Base-by-base conservation (phyloP, 1,140 invertebrate species). In the Daktulosphaira vitifoliae region DNA sequence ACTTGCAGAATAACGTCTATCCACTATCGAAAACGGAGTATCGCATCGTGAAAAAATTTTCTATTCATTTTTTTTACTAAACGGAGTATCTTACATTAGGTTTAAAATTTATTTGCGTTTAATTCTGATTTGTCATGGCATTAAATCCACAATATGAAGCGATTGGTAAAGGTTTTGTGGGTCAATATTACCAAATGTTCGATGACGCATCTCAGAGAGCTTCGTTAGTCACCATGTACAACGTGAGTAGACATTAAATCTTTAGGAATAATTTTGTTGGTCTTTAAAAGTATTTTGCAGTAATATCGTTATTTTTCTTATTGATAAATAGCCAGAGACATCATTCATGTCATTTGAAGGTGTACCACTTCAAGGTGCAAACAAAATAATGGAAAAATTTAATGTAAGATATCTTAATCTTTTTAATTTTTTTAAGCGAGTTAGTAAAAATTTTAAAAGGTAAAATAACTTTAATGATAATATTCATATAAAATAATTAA, bases 321-420 rank as follows among this genome's bases (percentile, higher is more conserved):
- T 67, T 38, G 70, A 69, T 83, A 6, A 33, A 81, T 73, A 94
- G 90, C 82, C 85, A 38, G 89, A 91, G 73, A 85, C 87, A 48
- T 94, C 91, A 0, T 89, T 96, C 72, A 94, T 96, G 91, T 91
- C 92, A 23, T 96, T 96, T 78, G 93, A 96, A 80, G 92, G 92
- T 49, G 79, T 86, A 54, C 91, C 93, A 78, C 80, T 93, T 69
- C 90, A 94, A 80, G 92, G 93, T 74, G 82, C 88, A 71, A 78
- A 83, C 68, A 92, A 92, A 80, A 96, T 96, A 71, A 89, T 94
- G 84, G 90, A 95, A 79, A 96, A 95, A 80, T 80, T 95, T 72
- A 88, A 82, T 80, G 90, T 92, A 77, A 86, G 86, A 82, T 70
- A 44, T 13, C 23, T 26, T 1, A 16, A 37, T 11, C 50, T 5